Percentiles rank a stretch among this genome's conserved stretches.
Evolutionary conservation across 2,113 vertebrate species (phyloP).

Genomic region (Potamarius usumacintae): DNA sequence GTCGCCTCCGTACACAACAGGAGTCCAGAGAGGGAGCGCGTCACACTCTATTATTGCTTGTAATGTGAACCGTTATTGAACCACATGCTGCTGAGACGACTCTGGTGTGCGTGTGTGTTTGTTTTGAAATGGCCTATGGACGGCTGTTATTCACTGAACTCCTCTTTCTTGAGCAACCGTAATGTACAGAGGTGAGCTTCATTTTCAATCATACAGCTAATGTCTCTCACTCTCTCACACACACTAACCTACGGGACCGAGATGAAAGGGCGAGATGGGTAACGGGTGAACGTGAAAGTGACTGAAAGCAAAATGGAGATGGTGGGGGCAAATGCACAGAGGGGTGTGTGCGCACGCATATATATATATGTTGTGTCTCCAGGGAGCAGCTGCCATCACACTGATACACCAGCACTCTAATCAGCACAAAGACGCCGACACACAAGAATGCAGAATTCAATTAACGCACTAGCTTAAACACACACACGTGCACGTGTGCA

Average conservation of each 20-base stretch:
- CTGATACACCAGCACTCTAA: conserved; percentile 52
- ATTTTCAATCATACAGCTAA: conserved; percentile 1
- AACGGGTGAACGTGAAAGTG: conserved; percentile 9
- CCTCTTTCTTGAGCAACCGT: not conserved
- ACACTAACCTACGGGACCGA: conserved; percentile 7
- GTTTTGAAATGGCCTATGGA: not conserved
- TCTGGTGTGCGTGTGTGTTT: not conserved
- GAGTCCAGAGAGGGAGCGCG: not conserved
- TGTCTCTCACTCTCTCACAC: not conserved
- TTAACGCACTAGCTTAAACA: conserved; percentile 21
- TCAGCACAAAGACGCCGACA: conserved; percentile 36
- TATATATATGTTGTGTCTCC: not conserved
- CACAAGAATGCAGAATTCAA: conserved; percentile 37
- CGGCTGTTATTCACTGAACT: not conserved
- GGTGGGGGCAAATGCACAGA: conserved; percentile 1
- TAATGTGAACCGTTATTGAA: not conserved
- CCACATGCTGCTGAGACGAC: not conserved
- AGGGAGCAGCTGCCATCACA: conserved; percentile 49
- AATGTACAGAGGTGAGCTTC: not conserved
- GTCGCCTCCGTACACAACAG: conserved; percentile 30
- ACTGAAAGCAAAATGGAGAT: conserved; percentile 28
- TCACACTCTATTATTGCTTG: conserved; percentile 26
- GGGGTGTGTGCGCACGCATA: not conserved
- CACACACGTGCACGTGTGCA: conserved; percentile 32
- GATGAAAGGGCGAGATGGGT: conserved; percentile 31